phyloP scores from a whole-genome alignment of 2,888 invertebrate species.

The Drosophila anceps region DNA sequence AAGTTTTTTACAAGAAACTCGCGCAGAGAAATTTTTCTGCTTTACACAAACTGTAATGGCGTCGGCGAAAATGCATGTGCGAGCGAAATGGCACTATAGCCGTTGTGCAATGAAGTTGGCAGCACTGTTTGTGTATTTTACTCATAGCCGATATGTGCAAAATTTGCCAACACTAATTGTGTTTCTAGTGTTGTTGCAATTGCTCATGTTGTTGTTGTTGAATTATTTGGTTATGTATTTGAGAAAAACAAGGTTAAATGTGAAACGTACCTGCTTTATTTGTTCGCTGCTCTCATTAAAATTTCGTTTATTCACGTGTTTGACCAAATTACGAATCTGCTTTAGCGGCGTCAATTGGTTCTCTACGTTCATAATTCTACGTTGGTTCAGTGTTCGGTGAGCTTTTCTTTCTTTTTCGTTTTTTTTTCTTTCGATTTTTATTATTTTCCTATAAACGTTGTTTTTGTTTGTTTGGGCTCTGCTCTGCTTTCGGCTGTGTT shows the following conservation, averaged over 20 bases:
- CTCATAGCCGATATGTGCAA: slow-evolving; percentile 54
- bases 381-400: slow-evolving; percentile 52
- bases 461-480: slow-evolving; percentile 28
- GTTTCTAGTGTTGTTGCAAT: slow-evolving; percentile 44
- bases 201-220: slow-evolving; percentile 55
- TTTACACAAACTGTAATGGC: slow-evolving; percentile 84
- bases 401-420: slow-evolving; percentile 46
- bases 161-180: slow-evolving; percentile 63
- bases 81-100: slow-evolving; percentile 73
- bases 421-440: slow-evolving; percentile 17
- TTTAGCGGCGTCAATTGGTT: slow-evolving; percentile 99
- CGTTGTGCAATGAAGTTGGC: slow-evolving; percentile 57
- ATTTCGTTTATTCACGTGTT: slow-evolving; percentile 98
- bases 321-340: slow-evolving; percentile 99
- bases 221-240: slow-evolving; percentile 61
- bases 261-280: slow-evolving; percentile 92
- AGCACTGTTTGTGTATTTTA: slow-evolving; percentile 49
- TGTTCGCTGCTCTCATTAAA: slow-evolving; percentile 95
- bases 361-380: slow-evolving; percentile 99
- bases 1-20: slow-evolving; percentile 58
- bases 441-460: slow-evolving; percentile 21
- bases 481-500: slow-evolving; percentile 24
- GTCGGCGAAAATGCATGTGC: slow-evolving; percentile 84
- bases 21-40: slow-evolving; percentile 83
- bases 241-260: slow-evolving; percentile 64